Conservation (phyloP, 2,888 invertebrate species). For the Melinaea menophilus region DNA sequence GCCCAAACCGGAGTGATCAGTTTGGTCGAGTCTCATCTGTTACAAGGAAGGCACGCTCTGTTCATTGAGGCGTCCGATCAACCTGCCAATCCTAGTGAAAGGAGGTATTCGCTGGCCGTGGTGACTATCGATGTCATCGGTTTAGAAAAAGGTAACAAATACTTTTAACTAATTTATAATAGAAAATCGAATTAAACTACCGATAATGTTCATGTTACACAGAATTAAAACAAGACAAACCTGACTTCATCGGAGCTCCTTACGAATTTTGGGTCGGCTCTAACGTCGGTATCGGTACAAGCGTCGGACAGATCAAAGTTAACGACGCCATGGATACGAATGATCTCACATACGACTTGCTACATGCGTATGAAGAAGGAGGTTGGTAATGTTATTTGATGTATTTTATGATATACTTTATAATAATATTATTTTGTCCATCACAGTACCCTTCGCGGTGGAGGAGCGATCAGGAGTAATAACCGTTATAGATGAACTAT, state of each 20-base stretch:
- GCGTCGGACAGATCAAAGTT: constrained; percentile 89
- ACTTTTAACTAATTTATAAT: background rate
- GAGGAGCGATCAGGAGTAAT: constrained; percentile 93
- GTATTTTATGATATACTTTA: background rate
- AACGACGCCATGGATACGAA: constrained; percentile 83
- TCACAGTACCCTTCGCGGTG: constrained; percentile 92
- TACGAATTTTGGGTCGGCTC: constrained; percentile 95
- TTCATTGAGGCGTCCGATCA: constrained; percentile 91
- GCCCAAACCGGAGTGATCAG: constrained; percentile 83
- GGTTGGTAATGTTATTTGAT: constrained; percentile 64
- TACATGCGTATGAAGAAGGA: constrained; percentile 91
- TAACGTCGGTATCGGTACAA: constrained; percentile 90
- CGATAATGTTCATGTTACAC: background rate
- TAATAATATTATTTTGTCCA: constrained; percentile 1
- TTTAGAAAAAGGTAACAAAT: constrained; percentile 61
- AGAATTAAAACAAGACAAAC: constrained; percentile 77
- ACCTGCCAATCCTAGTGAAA: constrained; percentile 89
- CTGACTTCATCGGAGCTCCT: constrained; percentile 90
- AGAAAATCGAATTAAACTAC: background rate
- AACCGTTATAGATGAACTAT: constrained; percentile 86
- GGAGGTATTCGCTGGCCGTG: constrained; percentile 89
- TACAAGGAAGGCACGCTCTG: constrained; percentile 85
- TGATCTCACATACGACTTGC: constrained; percentile 85
- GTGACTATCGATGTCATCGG: constrained; percentile 87
- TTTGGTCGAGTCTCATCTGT: constrained; percentile 81